Conservation (phyloP, 2,888 invertebrate genomes). For the Drosophila infuscata region DNA sequence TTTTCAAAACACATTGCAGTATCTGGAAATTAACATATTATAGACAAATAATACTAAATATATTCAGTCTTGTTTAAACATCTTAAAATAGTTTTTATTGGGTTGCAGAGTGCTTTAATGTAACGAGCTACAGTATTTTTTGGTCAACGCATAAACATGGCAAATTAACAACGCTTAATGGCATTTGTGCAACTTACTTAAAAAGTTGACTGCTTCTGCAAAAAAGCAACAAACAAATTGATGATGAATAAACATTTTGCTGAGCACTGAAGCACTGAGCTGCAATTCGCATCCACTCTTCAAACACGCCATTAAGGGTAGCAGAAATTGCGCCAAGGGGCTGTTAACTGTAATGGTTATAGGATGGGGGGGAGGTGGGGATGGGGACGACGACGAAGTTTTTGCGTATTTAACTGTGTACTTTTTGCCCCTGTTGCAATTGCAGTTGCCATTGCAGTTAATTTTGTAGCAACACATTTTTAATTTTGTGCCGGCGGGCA, state of each 20-base stretch:
- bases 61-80: not conserved
- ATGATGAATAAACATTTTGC: constrained; percentile 69
- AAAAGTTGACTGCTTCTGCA: constrained; percentile 24
- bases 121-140: not conserved
- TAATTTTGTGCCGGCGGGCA: constrained; percentile 50
- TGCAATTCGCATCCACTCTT: constrained; percentile 1
- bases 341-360: constrained; percentile 5
- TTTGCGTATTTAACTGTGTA: constrained; percentile 27
- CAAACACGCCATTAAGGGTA: constrained; percentile 15
- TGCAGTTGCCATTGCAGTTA: constrained; percentile 57
- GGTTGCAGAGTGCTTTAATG: not conserved
- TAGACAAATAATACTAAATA: not conserved
- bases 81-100: not conserved
- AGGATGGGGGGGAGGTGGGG: not conserved
- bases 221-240: constrained; percentile 58
- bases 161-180: constrained; percentile 20
- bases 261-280: constrained; percentile 17
- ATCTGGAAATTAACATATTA: not conserved
- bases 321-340: constrained; percentile 16
- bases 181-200: constrained; percentile 29
- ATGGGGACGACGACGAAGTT: not conserved
- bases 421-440: constrained; percentile 12
- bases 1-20: not conserved
- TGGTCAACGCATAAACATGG: constrained; percentile 17
- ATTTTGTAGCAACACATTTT: constrained; percentile 65